phyloP scores from a whole-genome alignment of 2,113 vertebrate species.

The Ceyx margarethae region DNA sequence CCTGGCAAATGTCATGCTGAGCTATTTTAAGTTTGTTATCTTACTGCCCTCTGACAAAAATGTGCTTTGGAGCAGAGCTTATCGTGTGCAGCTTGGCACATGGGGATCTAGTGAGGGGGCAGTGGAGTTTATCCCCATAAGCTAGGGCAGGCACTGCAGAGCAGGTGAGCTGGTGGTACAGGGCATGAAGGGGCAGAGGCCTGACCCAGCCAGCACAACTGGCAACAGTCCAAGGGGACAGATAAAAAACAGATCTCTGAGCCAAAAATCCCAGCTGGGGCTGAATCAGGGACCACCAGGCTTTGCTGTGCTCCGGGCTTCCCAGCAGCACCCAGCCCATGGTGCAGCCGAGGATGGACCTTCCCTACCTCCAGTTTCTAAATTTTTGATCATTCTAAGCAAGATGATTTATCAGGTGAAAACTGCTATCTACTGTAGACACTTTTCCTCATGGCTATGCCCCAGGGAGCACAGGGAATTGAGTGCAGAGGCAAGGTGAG shows the following conservation, averaged over 20 bases:
- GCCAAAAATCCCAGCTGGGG: neutral
- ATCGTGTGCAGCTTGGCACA: neutral
- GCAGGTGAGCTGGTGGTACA: fast-evolving
- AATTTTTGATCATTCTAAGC: neutral
- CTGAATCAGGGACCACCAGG: neutral
- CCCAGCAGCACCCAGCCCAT: fast-evolving
- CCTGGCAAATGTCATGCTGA: neutral
- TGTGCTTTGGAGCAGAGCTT: constrained; percentile 1
- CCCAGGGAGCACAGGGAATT: neutral
- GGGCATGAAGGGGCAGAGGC: fast-evolving
- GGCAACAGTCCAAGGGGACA: neutral
- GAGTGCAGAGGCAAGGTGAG: neutral
- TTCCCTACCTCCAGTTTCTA: neutral
- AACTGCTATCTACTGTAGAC: neutral
- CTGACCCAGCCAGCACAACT: neutral
- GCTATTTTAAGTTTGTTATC: constrained; percentile 62
- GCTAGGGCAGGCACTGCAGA: fast-evolving
- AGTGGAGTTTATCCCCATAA: neutral
- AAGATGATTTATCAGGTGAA: neutral
- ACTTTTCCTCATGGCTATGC: neutral
- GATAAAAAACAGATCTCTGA: neutral
- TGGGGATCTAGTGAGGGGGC: fast-evolving
- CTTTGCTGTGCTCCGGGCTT: neutral
- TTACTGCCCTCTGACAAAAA: constrained; percentile 29
- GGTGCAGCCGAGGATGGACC: fast-evolving